A percentile compares a stretch with the other conserved stretches of the same genome.
These are phyloP conservation scores for Chlorodrepanis virens DNA, from an alignment of 2,113 vertebrate species.

Conservation along the genomic window DNA sequence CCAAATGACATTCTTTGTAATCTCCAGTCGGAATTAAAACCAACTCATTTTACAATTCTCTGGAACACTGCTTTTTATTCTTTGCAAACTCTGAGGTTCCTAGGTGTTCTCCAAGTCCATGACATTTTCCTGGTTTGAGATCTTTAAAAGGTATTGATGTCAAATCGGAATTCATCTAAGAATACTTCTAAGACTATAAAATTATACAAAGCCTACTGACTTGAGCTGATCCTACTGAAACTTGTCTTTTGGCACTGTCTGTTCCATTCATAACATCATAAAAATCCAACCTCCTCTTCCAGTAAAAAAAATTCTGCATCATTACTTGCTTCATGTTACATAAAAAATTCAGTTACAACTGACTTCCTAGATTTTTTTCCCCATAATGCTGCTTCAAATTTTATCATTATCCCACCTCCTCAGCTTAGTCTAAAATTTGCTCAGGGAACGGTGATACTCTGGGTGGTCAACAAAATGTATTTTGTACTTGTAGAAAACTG, in stretches of 20 bases:
- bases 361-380: background rate
- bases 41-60: background rate
- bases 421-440: background rate
- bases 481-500: background rate
- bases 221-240: background rate
- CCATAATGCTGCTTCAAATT: background rate
- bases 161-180: background rate
- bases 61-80: background rate
- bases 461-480: background rate
- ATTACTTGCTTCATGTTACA: background rate
- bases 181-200: background rate
- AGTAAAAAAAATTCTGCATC: background rate
- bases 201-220: background rate
- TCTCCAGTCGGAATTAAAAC: background rate
- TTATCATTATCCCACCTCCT: background rate
- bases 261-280: background rate
- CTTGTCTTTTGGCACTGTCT: background rate
- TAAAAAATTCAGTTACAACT: background rate
- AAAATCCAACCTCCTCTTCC: background rate
- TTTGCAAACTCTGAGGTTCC: background rate
- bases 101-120: background rate
- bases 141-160: background rate
- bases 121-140: background rate
- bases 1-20: background rate
- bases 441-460: rapidly evolving